phyloP scores from a whole-genome alignment of 2,888 invertebrate genomes.

The Megaustenia siamemsis region DNA sequence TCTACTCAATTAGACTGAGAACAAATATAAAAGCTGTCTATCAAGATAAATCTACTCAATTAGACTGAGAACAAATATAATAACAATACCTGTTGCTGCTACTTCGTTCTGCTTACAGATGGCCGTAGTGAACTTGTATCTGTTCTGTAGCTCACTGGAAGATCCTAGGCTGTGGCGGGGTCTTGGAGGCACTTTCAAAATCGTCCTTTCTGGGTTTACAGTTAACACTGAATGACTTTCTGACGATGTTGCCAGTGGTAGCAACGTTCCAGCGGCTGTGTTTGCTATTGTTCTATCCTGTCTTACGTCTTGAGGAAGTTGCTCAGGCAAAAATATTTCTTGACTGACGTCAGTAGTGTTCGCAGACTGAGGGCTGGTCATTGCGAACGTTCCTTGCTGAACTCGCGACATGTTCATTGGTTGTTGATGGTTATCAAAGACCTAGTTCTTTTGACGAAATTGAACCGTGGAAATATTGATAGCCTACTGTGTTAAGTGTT shows the following conservation, averaged over 20 bases:
- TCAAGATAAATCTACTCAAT: background rate
- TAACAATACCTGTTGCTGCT: conserved; percentile 64
- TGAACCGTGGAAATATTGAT: too few relatives aligned
- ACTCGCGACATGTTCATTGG: background rate
- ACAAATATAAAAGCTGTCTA: too few relatives aligned
- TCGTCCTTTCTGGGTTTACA: conserved; percentile 29
- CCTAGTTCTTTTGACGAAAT: too few relatives aligned
- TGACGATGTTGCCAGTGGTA: background rate
- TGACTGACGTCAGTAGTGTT: background rate
- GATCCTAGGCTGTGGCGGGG: conserved; percentile 4
- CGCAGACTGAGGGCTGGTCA: background rate
- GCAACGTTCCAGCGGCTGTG: background rate
- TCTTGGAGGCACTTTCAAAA: conserved; percentile 33
- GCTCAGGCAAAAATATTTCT: background rate
- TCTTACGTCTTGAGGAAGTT: background rate
- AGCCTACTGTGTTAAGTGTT: too few relatives aligned
- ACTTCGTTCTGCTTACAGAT: conserved; percentile 67
- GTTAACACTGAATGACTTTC: background rate
- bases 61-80: background rate
- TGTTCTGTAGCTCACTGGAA: conserved; percentile 48
- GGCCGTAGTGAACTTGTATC: conserved; percentile 63
- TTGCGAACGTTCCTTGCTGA: background rate
- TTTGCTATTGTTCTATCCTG: background rate
- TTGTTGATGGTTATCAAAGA: background rate
- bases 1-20: background rate